A percentile compares a stretch with the other conserved stretches of the same genome.
Evolutionary conservation across 2,797 vertebrate species (phyloP).

Genomic region (Neostethus bicornis): DNA sequence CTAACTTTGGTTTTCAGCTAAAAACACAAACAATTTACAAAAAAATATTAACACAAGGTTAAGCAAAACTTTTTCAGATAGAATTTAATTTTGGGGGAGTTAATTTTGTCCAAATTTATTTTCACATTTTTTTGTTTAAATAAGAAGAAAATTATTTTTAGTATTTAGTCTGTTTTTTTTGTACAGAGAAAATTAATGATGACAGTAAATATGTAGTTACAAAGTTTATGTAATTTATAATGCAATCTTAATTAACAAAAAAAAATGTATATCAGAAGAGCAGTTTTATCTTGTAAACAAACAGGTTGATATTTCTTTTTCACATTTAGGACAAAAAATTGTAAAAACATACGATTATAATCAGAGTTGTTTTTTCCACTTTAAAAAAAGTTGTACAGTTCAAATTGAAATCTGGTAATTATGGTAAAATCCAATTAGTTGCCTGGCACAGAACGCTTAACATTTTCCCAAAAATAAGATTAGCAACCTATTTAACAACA

Average conservation of each 20-base stretch:
- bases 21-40: slow-evolving; percentile 49
- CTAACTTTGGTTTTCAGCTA: slow-evolving; percentile 65
- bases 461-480: slow-evolving; percentile 11
- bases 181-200: no score
- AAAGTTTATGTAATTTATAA: neutral
- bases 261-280: neutral
- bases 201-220: neutral
- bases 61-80: no score
- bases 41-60: slow-evolving; percentile 39
- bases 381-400: slow-evolving; percentile 7
- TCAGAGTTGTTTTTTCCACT: neutral
- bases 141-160: no score
- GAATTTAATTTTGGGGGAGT: no score
- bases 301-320: neutral
- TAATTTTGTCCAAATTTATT: no score
- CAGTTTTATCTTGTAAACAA: neutral
- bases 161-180: no score
- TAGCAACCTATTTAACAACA: slow-evolving; percentile 5
- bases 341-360: neutral
- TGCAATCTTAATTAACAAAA: neutral
- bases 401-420: neutral
- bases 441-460: slow-evolving; percentile 4
- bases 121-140: no score
- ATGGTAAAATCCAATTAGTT: slow-evolving; percentile 4
- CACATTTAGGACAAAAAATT: neutral